These are phyloP conservation scores for Hassar affinis DNA, from an alignment of 2,113 vertebrate genomes.

Conservation along the genomic window DNA sequence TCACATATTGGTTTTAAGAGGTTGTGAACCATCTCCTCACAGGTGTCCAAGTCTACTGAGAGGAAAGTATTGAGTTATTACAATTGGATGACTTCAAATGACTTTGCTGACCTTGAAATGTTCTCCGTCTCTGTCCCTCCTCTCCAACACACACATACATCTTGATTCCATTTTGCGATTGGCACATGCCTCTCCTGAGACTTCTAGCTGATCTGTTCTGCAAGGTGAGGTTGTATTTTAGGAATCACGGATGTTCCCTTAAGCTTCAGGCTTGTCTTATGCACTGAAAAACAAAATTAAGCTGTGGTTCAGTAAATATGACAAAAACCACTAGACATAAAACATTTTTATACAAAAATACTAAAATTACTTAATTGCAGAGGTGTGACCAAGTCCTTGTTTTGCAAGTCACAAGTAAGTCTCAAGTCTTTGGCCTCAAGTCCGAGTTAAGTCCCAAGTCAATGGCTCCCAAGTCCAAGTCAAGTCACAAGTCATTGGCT, in stretches of 20 bases:
- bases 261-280: slow-evolving; percentile 9
- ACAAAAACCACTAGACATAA: too few relatives aligned
- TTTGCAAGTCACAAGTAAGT: too few relatives aligned
- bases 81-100: slow-evolving; percentile 39
- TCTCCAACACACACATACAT: slow-evolving; percentile 23
- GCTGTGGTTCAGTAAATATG: too few relatives aligned
- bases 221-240: slow-evolving; percentile 21
- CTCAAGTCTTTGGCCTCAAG: too few relatives aligned
- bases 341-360: too few relatives aligned
- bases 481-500: too few relatives aligned
- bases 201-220: slow-evolving; percentile 39
- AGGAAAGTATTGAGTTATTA: slow-evolving; percentile 16
- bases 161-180: slow-evolving; percentile 46
- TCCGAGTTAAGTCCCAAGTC: too few relatives aligned
- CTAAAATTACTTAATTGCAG: too few relatives aligned
- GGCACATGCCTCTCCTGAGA: slow-evolving; percentile 46
- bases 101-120: slow-evolving; percentile 49
- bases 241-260: slow-evolving; percentile 32
- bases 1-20: slow-evolving; percentile 29
- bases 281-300: not conserved
- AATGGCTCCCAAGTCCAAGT: too few relatives aligned
- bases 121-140: not conserved
- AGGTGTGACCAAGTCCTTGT: too few relatives aligned
- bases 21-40: not conserved
- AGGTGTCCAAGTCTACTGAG: slow-evolving; percentile 6